These are phyloP conservation scores for Vireo altiloquus DNA, from an alignment of 2,113 vertebrate genomes.

Conservation along the genomic window DNA sequence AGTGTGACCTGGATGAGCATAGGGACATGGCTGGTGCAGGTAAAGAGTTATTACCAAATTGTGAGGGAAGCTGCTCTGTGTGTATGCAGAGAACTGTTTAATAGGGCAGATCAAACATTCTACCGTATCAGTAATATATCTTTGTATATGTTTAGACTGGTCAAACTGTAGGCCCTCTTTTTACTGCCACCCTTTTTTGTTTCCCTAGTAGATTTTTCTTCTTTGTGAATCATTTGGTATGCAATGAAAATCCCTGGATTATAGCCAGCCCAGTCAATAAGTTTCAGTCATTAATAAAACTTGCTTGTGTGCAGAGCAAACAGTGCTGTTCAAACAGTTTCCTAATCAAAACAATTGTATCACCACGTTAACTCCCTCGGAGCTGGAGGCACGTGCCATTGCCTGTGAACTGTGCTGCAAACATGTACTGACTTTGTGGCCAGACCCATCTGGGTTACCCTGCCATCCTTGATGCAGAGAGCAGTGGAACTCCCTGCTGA, in stretches of 20 bases:
- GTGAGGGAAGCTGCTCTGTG: not conserved
- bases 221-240: not conserved
- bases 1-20: not conserved
- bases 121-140: not conserved
- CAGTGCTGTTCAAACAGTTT: slow-evolving; percentile 23
- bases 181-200: not conserved
- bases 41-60: not conserved
- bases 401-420: not conserved
- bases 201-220: not conserved
- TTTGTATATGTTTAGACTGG: not conserved
- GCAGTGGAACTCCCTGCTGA: not conserved
- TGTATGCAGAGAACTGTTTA: not conserved
- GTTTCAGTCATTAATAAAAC: slow-evolving; percentile 25
- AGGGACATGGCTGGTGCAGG: not conserved
- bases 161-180: not conserved
- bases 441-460: not conserved
- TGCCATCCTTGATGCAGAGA: not conserved
- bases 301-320: slow-evolving; percentile 23
- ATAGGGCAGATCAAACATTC: not conserved
- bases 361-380: not conserved
- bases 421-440: rapidly evolving
- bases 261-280: slow-evolving; percentile 16
- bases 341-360: slow-evolving; percentile 24
- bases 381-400: not conserved
- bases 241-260: not conserved